Evolutionary conservation across 1,140 invertebrate species (phyloP), one percentile per base, ranked within the genome.

Genomic region (Psix sp.): DNA sequence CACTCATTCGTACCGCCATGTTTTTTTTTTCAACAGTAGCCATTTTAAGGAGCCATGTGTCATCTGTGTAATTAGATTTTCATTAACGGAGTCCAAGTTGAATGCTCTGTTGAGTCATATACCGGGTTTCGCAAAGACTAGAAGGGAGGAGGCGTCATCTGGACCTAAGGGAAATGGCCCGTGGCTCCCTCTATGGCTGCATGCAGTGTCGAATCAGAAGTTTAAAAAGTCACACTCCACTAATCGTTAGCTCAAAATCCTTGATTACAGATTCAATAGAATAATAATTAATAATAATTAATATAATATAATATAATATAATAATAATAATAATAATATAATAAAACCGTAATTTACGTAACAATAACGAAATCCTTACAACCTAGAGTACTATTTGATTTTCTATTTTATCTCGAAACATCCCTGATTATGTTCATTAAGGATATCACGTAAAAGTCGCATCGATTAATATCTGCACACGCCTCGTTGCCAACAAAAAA

Each of bases 341-440:
- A 68, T 73, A 68, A 66, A 70, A 74, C 42, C 29, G 49, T 40
- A 66, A 21, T 46, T 48, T 68, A 68, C 67, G 65, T 31, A 67
- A 77, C 63, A 77, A 77, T 68, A 72, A 77, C 65, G 70, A 77
- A 71, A 57, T 40, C 49, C 65, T 67, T 74, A 68, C 17, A 59
- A 51, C 18, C 31, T 68, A 59, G 17, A 36, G 29, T 52, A 51
- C 5, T 35, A 60, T 78, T 60, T 49, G 42, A 60, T 78, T 48
- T 35, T 39, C 68, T 76, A 63, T 48, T 78, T 76, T 26, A 71
- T 54, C 6, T 66, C 33, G 45, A 77, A 77, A 76, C 75, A 59
- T 84, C 80, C 80, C 83, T 86, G 83, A 85, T 86, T 82, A 82
- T 82, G 77, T 84, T 81, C 29, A 75, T 76, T 79, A 76, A 80